A percentile compares a stretch with the other conserved stretches of the same genome.
Evolutionary conservation across 2,888 invertebrate species (phyloP).

Genomic region (Agonopterix alstromeriana): DNA sequence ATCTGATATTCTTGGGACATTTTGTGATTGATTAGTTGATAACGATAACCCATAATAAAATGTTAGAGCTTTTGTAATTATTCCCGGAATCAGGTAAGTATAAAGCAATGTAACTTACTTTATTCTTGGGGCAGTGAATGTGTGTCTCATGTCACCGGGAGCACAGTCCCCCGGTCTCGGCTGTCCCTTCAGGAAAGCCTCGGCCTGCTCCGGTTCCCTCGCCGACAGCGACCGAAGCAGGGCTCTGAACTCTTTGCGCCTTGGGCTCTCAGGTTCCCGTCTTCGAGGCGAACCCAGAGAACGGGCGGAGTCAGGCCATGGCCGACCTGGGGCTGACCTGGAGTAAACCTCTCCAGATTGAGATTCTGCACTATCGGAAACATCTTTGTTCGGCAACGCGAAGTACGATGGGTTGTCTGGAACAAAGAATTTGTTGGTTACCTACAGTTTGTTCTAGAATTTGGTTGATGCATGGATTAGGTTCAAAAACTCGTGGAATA

Average conservation of each 20-base stretch:
- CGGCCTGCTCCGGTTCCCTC: conserved; percentile 79
- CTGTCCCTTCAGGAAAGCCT: conserved; percentile 81
- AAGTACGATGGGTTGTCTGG: conserved; percentile 89
- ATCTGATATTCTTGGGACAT: too few relatives aligned
- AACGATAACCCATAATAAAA: background rate
- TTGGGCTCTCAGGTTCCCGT: conserved; percentile 60
- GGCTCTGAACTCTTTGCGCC: conserved; percentile 74
- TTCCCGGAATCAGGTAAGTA: too few relatives aligned
- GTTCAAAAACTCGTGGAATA: too few relatives aligned
- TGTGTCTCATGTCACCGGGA: conserved; percentile 64
- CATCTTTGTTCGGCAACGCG: conserved; percentile 77
- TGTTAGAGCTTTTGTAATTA: background rate
- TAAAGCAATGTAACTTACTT: conserved; percentile 40
- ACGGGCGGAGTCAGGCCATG: conserved; percentile 63
- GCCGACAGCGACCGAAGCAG: conserved; percentile 80
- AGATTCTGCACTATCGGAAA: conserved; percentile 42
- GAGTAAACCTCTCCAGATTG: conserved; percentile 72
- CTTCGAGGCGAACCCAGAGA: conserved; percentile 54
- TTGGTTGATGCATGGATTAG: too few relatives aligned
- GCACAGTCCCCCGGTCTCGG: conserved; percentile 84
- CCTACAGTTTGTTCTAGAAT: too few relatives aligned
- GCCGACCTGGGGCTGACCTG: conserved; percentile 80
- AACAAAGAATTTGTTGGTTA: conserved; percentile 38
- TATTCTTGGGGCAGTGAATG: conserved; percentile 62
- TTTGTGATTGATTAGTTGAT: background rate